Evolutionary conservation across 2,113 vertebrate species (phyloP), one percentile per base, ranked within the genome.

Genomic region (Gopherus flavomarginatus): DNA sequence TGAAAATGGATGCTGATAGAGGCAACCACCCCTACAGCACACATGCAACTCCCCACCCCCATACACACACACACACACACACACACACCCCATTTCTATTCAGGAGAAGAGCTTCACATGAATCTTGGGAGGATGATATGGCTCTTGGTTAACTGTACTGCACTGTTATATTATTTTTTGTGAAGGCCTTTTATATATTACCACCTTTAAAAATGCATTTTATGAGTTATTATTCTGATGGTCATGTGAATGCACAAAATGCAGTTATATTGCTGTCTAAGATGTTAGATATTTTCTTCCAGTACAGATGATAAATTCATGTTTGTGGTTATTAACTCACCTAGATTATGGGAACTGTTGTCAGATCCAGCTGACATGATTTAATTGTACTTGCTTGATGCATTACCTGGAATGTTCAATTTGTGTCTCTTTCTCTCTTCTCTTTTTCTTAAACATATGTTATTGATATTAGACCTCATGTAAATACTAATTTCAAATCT

Each of bases 131-230:
- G 86, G 89, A 56, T 91, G 94, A 89, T 86, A 94, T 62, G 86
- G 83, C 85, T 50, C 16, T 62, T 94, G 72, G 78, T 92, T 96
- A 93, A 85, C 90, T 86, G 78, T 79, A 90, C 59, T 85, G 42
- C 42, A 42, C 88, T 42, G 93, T 94, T 84, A 77, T 90, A 92
- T 95, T 94, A 96, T 72, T 29, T 96, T 96, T 95, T 88, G 80
- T 79, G 38, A 77, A 24, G 87, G 54, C 16, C 53, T 86, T 93
- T 93, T 88, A 91, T 81, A 27, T 78, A 89, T 86, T 85, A 90
- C 62, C 65, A 93, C 89, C n/a, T 94, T 96, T 83, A 94, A 95
- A 87, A 91, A n/a, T 95, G 79, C 77, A 69, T 94, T 89, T 88
- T 90, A 24, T 88, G 88, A 85, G 88, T 90, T 94, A 88, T 38